These are phyloP conservation scores for Poliocrania exsul DNA, from an alignment of 2,797 vertebrate species.

Conservation along the genomic window DNA sequence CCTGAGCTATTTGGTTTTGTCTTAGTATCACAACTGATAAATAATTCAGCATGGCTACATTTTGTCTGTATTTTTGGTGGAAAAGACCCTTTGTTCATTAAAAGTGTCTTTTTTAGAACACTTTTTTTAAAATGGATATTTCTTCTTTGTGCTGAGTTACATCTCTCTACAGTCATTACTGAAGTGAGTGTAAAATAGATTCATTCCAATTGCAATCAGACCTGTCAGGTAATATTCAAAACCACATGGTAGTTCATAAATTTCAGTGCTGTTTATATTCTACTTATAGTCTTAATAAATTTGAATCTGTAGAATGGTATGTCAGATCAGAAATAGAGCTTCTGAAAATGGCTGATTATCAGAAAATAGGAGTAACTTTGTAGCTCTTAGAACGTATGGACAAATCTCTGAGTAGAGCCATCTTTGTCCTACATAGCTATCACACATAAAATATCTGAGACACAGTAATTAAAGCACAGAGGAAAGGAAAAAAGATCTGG, in stretches of 20 bases:
- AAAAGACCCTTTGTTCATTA: not conserved
- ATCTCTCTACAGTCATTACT: not conserved
- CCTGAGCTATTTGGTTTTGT: not conserved
- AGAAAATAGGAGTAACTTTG: not conserved
- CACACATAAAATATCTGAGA: not conserved
- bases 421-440: not conserved
- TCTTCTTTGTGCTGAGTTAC: not conserved
- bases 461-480: not conserved
- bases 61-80: not conserved
- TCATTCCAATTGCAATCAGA: not conserved
- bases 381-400: not conserved
- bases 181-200: not conserved
- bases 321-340: not conserved
- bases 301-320: not conserved
- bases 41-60: not conserved
- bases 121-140: not conserved
- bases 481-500: not conserved
- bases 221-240: not conserved
- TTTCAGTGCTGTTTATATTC: not conserved
- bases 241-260: not conserved
- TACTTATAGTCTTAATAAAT: not conserved
- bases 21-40: not conserved
- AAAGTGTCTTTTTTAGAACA: not conserved
- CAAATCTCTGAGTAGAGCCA: not conserved
- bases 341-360: not conserved